These are phyloP conservation scores for Atherinosoma microstoma DNA, from an alignment of 2,797 vertebrate genomes.

Conservation along the genomic window DNA sequence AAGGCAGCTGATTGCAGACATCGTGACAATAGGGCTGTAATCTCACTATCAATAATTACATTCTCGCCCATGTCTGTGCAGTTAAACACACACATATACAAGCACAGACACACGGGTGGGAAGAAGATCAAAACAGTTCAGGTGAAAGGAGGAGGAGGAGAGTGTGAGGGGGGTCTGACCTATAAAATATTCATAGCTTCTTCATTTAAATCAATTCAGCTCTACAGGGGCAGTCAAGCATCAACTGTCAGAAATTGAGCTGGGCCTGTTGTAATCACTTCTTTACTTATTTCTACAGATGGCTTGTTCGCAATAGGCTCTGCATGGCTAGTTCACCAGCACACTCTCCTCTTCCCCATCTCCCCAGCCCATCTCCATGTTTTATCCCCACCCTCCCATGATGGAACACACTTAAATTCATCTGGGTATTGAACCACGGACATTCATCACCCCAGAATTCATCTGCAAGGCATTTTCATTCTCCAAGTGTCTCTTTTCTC, in stretches of 20 bases:
- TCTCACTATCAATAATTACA: slow-evolving; percentile 81
- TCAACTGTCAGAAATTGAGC: slow-evolving; percentile 82
- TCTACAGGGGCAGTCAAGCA: slow-evolving; percentile 73
- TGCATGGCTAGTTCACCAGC: slow-evolving; percentile 75
- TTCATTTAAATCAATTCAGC: slow-evolving; percentile 85
- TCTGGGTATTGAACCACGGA: slow-evolving; percentile 77
- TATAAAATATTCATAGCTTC: slow-evolving; percentile 86
- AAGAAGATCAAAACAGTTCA: slow-evolving; percentile 65
- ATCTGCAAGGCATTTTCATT: slow-evolving; percentile 81
- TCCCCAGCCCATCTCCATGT: slow-evolving; percentile 62
- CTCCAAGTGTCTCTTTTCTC: slow-evolving; percentile 75
- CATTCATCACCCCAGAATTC: slow-evolving; percentile 81
- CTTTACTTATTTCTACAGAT: slow-evolving; percentile 83
- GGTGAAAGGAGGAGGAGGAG: slow-evolving; percentile 59
- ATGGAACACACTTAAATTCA: slow-evolving; percentile 82
- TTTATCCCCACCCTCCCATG: slow-evolving; percentile 74
- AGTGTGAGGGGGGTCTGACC: slow-evolving; percentile 40
- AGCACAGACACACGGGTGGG: slow-evolving; percentile 29
- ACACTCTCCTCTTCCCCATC: slow-evolving; percentile 43
- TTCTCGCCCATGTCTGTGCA: slow-evolving; percentile 40
- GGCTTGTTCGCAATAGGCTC: slow-evolving; percentile 75
- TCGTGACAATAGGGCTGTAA: slow-evolving; percentile 71
- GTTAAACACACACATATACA: slow-evolving; percentile 15
- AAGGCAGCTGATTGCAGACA: slow-evolving; percentile 71
- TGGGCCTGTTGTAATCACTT: slow-evolving; percentile 81